These are phyloP conservation scores for Augiades crinisus DNA, from an alignment of 2,888 invertebrate genomes.

Conservation along the genomic window DNA sequence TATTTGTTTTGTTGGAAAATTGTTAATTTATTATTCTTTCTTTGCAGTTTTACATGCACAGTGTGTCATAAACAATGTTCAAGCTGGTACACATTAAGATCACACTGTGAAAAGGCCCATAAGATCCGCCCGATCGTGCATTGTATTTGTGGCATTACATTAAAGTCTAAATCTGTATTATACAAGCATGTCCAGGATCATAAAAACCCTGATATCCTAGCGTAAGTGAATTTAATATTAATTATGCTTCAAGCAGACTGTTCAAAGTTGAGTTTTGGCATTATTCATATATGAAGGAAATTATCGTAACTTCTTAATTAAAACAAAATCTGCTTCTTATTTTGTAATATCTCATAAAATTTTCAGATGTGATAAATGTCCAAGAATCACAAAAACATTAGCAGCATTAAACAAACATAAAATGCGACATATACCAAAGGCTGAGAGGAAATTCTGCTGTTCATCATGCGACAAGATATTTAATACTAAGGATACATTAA, in stretches of 20 bases:
- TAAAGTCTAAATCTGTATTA: conserved; percentile 75
- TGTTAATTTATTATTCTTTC: no score
- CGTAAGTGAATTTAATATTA: conserved; percentile 52
- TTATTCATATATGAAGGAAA: no score
- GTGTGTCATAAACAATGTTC: conserved; percentile 61
- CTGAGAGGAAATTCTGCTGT: conserved; percentile 71
- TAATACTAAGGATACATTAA: conserved; percentile 68
- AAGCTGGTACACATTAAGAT: conserved; percentile 73
- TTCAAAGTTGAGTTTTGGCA: no score
- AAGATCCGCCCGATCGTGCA: conserved; percentile 60
- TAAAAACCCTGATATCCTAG: conserved; percentile 69
- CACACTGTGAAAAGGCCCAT: conserved; percentile 60
- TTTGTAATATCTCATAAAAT: no score
- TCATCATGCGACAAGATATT: conserved; percentile 73
- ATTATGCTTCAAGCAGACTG: no score
- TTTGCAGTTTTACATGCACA: conserved; percentile 70
- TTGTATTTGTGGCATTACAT: conserved; percentile 70
- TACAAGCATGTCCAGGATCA: conserved; percentile 79
- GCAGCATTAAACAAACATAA: conserved; percentile 74
- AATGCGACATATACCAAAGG: conserved; percentile 76
- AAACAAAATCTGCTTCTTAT: no score
- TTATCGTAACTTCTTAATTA: no score
- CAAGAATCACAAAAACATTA: conserved; percentile 70
- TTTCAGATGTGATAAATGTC: conserved; percentile 77
- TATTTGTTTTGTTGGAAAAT: conserved; percentile 8